Evolutionary conservation across 2,113 vertebrate genomes (phyloP), one percentile per base, ranked within the genome.

Genomic region (Odocoileus hemionus): DNA sequence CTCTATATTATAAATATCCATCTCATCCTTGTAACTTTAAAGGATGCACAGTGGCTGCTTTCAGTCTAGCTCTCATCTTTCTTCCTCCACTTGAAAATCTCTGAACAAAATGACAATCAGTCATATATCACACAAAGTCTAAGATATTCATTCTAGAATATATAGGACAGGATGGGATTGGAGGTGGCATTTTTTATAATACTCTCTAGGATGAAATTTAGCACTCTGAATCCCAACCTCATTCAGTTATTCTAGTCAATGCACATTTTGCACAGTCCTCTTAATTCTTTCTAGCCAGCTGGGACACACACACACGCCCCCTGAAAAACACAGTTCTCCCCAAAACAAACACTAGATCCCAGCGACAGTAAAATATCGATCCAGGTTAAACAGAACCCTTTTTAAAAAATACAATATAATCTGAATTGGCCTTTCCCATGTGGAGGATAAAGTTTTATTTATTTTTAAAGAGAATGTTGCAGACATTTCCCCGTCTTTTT

Each of bases 101-200:
- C 39, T 94, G 55, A 0, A 60, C 9, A 61, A 94, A 83, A 96
- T 83, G 45, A 23, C 36, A 5, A 39, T n/a, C 23, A 61, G 23
- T 26, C 47, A 1, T 67, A 13, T 54, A 88, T 79, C 70, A 14
- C 6, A 5, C 21, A 86, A 92, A 52, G 16, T 50, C 60, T 47
- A 91, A 74, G 16, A 80, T 97, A 85, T 58, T 74, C 55, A 43
- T 64, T 91, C 47, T 85, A 80, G 7, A 80, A 36, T 74, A 89
- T 1, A 36, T 23, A 5, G 17, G 11, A 76, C 13, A 54, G 21
- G 0, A 13, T 54, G 2, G 61, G 7, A 0, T 23, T 60, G 1
- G 55, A 7, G 6, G 10, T 39, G 10, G 23, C 2, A 7, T 15
- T 36, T n/a, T 64, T 92, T 78, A 50, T 83, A 45, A 76, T 16